A percentile compares a stretch with the other conserved stretches of the same genome.
These are phyloP conservation scores for Falco berigora DNA, from an alignment of 2,797 vertebrate species.

Conservation along the genomic window DNA sequence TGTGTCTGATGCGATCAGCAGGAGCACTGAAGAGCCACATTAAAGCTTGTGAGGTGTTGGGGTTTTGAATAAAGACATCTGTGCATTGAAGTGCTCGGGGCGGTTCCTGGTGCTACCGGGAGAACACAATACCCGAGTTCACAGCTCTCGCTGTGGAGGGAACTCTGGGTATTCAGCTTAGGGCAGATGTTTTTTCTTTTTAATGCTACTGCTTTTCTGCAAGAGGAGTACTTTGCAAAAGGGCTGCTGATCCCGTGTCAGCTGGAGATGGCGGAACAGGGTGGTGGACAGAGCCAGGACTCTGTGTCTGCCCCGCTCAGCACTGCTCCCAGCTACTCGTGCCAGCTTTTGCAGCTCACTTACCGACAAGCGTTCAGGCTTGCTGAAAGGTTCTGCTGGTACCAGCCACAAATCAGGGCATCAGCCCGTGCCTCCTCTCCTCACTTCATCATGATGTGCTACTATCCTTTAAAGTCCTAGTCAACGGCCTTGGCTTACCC, in stretches of 20 bases:
- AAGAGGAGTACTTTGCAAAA: not conserved
- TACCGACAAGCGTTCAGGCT: not conserved
- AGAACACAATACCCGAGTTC: not conserved
- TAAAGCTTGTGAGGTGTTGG: not conserved
- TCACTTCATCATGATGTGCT: not conserved
- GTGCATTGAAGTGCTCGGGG: fast-evolving
- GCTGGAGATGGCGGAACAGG: not conserved
- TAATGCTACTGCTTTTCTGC: not conserved
- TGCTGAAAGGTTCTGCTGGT: not conserved
- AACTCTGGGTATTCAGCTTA: not conserved
- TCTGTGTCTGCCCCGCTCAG: not conserved
- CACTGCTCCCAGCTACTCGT: not conserved
- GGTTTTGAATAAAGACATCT: not conserved
- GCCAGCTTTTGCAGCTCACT: not conserved
- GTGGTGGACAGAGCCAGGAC: not conserved
- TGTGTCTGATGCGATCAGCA: not conserved
- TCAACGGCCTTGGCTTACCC: not conserved
- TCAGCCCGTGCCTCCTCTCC: not conserved
- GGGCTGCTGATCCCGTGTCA: not conserved
- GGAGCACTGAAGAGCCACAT: not conserved
- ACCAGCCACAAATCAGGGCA: not conserved
- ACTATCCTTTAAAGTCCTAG: not conserved
- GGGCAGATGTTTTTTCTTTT: not conserved
- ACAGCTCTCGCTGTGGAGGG: not conserved
- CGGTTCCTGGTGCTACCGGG: not conserved